phyloP scores from a whole-genome alignment of 1,140 invertebrate species.

The honey bee (Apis mellifera) region DNA sequence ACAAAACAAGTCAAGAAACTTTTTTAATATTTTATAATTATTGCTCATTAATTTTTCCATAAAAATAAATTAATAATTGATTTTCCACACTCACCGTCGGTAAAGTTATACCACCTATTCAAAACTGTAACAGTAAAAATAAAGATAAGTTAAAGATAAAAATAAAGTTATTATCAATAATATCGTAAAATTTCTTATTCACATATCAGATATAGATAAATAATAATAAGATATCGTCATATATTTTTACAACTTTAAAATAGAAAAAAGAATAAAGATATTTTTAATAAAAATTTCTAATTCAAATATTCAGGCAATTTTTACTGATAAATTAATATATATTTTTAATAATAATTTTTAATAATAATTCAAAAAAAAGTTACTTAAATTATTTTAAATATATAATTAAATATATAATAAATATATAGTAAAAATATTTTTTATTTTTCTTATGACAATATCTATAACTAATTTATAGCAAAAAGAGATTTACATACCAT shows the following conservation, averaged over 20 bases:
- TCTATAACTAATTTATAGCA: background rate
- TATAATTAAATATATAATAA: no score
- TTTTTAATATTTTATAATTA: background rate
- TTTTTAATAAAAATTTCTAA: no score
- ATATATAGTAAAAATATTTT: no score
- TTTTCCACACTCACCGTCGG: conserved; percentile 41
- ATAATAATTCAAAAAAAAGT: no score
- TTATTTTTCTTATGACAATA: background rate
- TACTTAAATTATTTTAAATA: no score
- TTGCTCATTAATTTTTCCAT: background rate
- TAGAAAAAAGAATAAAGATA: no score
- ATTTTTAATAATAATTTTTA: no score
- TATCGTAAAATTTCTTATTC: background rate
- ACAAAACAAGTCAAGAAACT: no score
- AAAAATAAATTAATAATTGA: background rate
- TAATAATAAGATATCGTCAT: conserved; percentile 5
- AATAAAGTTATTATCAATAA: background rate
- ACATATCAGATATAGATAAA: no score
- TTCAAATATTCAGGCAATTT: no score
- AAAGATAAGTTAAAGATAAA: no score
- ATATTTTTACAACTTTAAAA: background rate
- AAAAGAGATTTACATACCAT: conserved; percentile 17
- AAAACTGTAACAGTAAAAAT: conserved; percentile 44
- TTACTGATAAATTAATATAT: no score
- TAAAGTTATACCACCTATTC: conserved; percentile 53